Conservation (phyloP, 2,888 invertebrate genomes). For the Agonopterix arenella region DNA sequence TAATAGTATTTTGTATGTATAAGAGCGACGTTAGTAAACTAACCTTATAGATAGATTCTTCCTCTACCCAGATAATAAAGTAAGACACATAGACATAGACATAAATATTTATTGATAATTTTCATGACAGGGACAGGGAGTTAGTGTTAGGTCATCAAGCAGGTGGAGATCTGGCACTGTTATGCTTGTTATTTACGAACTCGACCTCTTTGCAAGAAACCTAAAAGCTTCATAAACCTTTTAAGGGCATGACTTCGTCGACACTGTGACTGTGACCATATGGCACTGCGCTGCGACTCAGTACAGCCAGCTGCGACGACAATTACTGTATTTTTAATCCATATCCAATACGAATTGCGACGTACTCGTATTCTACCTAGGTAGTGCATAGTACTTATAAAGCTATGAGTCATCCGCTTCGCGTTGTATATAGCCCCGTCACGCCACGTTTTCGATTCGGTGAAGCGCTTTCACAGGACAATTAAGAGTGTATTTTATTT, state of each 20-base stretch:
- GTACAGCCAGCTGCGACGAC: no score
- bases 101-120: no score
- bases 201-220: slow-evolving; percentile 40
- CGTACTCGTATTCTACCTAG: slow-evolving; percentile 1
- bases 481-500: neutral
- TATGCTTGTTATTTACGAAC: slow-evolving; percentile 4
- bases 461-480: slow-evolving; percentile 4
- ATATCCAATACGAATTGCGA: slow-evolving; percentile 1
- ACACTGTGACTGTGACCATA: slow-evolving; percentile 49
- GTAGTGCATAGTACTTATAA: neutral
- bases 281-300: slow-evolving; percentile 42
- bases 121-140: no score
- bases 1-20: no score
- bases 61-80: no score
- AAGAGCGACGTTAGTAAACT: no score
- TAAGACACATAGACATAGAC: no score
- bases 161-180: no score
- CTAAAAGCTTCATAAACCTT: slow-evolving; percentile 58
- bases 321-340: no score
- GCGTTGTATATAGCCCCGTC: neutral
- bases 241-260: slow-evolving; percentile 61
- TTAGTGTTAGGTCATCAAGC: no score
- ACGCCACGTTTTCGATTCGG: slow-evolving; percentile 4
- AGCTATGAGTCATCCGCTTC: neutral
- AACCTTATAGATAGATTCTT: no score